phyloP scores from a whole-genome alignment of 2,797 vertebrate species.

The Sebastes melanostomus region DNA sequence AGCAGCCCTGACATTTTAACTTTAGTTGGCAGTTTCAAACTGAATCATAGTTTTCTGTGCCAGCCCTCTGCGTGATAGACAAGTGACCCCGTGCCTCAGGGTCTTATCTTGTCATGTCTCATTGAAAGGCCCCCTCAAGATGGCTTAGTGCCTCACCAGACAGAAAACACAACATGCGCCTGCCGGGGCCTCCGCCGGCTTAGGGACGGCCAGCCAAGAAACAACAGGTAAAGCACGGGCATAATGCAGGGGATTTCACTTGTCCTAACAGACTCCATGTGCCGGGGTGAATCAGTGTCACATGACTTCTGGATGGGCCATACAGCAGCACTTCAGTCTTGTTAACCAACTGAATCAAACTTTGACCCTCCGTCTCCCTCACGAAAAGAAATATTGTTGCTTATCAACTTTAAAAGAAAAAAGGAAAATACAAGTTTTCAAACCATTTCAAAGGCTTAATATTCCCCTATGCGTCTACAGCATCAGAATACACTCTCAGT shows the following conservation, averaged over 20 bases:
- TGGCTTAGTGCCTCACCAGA: slow-evolving; percentile 64
- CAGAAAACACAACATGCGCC: slow-evolving; percentile 59
- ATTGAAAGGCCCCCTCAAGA: slow-evolving; percentile 61
- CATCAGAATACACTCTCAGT: not conserved
- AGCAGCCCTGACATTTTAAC: not conserved
- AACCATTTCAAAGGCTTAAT: not conserved
- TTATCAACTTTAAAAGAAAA: not conserved
- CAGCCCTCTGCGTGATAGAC: slow-evolving; percentile 25
- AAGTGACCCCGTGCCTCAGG: slow-evolving; percentile 50
- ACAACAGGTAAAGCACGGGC: slow-evolving; percentile 63
- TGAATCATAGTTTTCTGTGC: not conserved
- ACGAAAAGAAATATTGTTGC: not conserved
- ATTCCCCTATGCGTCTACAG: not conserved
- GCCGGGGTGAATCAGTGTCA: slow-evolving; percentile 48
- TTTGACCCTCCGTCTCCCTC: not conserved
- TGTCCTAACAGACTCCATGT: slow-evolving; percentile 68
- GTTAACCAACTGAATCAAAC: not conserved
- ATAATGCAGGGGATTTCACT: slow-evolving; percentile 76
- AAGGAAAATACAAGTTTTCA: not conserved
- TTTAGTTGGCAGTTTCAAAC: slow-evolving; percentile 1
- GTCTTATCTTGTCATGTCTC: slow-evolving; percentile 82
- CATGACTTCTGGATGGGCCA: slow-evolving; percentile 32
- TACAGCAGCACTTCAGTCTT: not conserved
- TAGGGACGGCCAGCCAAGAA: slow-evolving; percentile 64
- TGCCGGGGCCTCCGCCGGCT: slow-evolving; percentile 55